Evolutionary conservation across 2,113 vertebrate genomes (phyloP).

Genomic region (Apus apus): DNA sequence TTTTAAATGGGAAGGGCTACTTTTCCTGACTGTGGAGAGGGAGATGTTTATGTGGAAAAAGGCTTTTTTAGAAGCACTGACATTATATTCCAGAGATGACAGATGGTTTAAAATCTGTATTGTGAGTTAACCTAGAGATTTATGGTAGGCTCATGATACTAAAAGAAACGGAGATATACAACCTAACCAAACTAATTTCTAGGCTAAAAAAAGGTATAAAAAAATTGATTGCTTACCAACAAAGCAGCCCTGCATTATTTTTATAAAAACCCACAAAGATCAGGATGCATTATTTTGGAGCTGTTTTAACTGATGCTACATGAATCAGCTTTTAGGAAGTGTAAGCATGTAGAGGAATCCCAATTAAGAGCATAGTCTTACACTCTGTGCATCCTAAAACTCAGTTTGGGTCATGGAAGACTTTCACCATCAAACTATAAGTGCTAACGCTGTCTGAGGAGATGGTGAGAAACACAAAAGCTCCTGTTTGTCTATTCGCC

Average conservation of each 20-base stretch:
- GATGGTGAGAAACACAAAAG: background rate
- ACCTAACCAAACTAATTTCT: background rate
- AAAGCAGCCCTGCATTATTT: background rate
- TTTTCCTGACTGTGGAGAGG: background rate
- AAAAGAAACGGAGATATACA: background rate
- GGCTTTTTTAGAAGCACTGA: slow-evolving; percentile 28
- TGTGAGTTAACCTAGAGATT: slow-evolving; percentile 35
- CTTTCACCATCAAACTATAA: background rate
- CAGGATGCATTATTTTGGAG: background rate
- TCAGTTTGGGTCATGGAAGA: background rate
- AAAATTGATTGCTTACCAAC: background rate
- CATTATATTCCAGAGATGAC: slow-evolving; percentile 31
- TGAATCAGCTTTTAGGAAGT: background rate
- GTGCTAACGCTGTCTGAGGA: background rate
- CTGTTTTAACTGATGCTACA: background rate
- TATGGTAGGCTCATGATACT: background rate
- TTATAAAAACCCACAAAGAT: background rate
- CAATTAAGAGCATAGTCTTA: background rate
- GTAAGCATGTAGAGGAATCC: background rate
- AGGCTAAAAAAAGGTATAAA: background rate
- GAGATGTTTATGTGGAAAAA: slow-evolving; percentile 22
- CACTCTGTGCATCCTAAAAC: background rate
- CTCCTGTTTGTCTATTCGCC: background rate
- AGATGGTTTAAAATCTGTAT: slow-evolving; percentile 46
- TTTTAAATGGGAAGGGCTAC: slow-evolving; percentile 5